phyloP scores from a whole-genome alignment of 2,113 vertebrate genomes.

The Podilymbus podiceps region DNA sequence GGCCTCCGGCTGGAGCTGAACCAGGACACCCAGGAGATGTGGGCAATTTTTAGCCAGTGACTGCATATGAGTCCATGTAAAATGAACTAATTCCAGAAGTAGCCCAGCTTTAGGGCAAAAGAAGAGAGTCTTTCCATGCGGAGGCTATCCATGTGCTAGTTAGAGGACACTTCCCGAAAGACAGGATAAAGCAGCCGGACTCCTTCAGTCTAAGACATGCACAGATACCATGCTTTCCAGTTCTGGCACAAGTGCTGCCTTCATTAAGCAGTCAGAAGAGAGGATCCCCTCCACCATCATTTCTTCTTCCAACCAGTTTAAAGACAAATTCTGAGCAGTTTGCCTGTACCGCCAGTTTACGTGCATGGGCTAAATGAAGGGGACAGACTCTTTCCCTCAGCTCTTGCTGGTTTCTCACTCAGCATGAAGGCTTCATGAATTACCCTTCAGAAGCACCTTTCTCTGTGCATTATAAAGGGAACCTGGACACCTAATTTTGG shows the following conservation, averaged over 20 bases:
- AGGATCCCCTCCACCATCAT: not conserved
- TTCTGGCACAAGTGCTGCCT: not conserved
- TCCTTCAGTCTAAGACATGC: not conserved
- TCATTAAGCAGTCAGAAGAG: not conserved
- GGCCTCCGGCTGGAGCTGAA: too few relatives aligned
- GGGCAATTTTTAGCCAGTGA: not conserved
- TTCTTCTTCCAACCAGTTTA: not conserved
- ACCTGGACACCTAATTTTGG: not conserved
- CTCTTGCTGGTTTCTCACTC: not conserved
- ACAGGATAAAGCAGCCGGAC: not conserved
- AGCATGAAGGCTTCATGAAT: not conserved
- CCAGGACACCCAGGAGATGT: not conserved
- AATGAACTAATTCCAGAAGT: not conserved
- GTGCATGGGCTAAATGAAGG: not conserved
- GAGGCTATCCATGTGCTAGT: not conserved
- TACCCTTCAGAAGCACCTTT: not conserved
- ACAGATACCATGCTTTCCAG: fast-evolving
- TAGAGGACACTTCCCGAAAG: not conserved
- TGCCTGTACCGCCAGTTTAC: not conserved
- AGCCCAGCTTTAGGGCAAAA: not conserved
- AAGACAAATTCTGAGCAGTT: not conserved
- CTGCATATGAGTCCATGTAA: not conserved
- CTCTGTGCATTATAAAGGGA: not conserved
- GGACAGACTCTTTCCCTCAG: not conserved
- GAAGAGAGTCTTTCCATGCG: not conserved